Conservation (phyloP, 2,888 invertebrate genomes). For the Andrena bucephala region DNA sequence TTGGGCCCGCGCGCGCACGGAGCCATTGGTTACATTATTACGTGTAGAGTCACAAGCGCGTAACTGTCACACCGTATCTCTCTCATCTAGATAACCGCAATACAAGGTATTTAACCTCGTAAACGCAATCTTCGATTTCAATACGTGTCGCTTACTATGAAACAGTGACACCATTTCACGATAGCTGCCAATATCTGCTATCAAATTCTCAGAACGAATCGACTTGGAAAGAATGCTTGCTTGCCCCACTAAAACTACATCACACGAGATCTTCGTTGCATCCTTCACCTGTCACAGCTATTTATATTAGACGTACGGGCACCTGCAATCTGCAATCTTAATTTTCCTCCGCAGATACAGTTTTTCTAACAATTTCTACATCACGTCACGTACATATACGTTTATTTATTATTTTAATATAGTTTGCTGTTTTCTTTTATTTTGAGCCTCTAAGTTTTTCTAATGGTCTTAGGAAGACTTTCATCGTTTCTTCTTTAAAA, state of each 20-base stretch:
- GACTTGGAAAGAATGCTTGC: neutral
- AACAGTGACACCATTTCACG: neutral
- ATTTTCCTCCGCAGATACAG: neutral
- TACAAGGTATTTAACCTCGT: slow-evolving; percentile 51
- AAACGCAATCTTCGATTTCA: slow-evolving; percentile 7
- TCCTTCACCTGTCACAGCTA: slow-evolving; percentile 10
- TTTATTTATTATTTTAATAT: neutral
- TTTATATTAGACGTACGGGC: neutral
- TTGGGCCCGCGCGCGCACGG: neutral
- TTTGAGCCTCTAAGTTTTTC: neutral
- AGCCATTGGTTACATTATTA: neutral
- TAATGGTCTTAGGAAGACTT: too few relatives aligned
- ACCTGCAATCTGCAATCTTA: neutral
- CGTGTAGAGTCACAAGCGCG: neutral
- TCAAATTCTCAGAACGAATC: slow-evolving; percentile 1
- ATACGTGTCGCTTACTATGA: slow-evolving; percentile 8
- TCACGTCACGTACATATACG: neutral
- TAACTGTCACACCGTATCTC: neutral
- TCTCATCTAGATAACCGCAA: slow-evolving; percentile 18
- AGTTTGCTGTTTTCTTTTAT: neutral
- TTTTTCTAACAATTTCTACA: neutral
- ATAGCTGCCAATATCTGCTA: slow-evolving; percentile 21
- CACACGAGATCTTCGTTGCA: neutral
- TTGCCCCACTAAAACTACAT: neutral
- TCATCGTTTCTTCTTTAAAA: neutral